These are phyloP conservation scores for Streblospio benedicti DNA, from an alignment of 1,140 invertebrate species.

Conservation along the genomic window DNA sequence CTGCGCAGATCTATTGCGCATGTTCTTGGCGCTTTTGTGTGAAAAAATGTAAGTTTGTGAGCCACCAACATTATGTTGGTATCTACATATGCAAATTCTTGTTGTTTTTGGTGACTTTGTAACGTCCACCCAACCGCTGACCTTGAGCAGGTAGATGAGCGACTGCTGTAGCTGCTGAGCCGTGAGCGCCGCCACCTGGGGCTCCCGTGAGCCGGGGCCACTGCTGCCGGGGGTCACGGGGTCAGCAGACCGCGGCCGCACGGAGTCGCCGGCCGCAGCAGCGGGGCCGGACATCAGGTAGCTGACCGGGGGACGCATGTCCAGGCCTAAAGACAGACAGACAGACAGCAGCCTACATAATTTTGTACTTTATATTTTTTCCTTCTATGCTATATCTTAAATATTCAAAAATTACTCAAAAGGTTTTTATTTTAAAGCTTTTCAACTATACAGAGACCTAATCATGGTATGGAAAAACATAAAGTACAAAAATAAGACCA, in stretches of 20 bases:
- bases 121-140: too few species aligned
- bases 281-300: background rate
- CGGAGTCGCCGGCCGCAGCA: constrained; percentile 21
- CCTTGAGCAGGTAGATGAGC: constrained; percentile 71
- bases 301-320: background rate
- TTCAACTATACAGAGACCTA: too few species aligned
- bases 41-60: background rate
- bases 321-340: background rate
- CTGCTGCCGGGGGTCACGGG: constrained; percentile 52
- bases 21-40: background rate
- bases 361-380: too few species aligned
- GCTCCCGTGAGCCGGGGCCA: too few species aligned
- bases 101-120: too few species aligned
- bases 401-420: too few species aligned
- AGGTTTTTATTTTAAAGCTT: too few species aligned
- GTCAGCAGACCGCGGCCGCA: background rate
- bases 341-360: background rate
- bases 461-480: too few species aligned
- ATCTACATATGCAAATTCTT: background rate
- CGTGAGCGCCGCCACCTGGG: too few species aligned
- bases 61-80: background rate
- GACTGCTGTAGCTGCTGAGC: constrained; percentile 79
- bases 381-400: too few species aligned
- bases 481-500: too few species aligned
- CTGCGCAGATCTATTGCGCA: background rate